A percentile compares a stretch with the other conserved stretches of the same genome.
phyloP scores from a whole-genome alignment of 2,888 invertebrate genomes.

The Glaucopsyche alexis region DNA sequence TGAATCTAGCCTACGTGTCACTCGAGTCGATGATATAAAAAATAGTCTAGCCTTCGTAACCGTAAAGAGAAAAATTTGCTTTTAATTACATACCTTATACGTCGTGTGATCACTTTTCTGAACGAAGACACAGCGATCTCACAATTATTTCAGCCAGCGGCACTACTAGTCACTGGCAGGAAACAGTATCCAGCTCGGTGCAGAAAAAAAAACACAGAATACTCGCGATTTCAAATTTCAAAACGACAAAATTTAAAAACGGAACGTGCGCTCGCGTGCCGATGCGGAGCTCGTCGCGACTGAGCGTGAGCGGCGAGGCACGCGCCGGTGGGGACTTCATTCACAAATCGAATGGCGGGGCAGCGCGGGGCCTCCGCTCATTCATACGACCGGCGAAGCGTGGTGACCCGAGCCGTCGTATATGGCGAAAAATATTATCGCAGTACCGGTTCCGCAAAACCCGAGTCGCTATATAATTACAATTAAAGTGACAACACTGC shows the following conservation, averaged over 20 bases:
- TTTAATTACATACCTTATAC: constrained; percentile 69
- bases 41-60: constrained; percentile 47
- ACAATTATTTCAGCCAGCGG: constrained; percentile 9
- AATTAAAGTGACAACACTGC: constrained; percentile 39
- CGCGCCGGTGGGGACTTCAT: constrained; percentile 76
- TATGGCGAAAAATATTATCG: constrained; percentile 42
- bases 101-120: constrained; percentile 49
- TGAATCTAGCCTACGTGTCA: constrained; percentile 67
- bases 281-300: constrained; percentile 69
- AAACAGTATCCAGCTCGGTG: constrained; percentile 35
- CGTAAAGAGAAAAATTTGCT: constrained; percentile 50
- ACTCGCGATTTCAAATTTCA: constrained; percentile 62
- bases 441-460: constrained; percentile 44
- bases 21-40: constrained; percentile 50
- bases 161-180: constrained; percentile 15
- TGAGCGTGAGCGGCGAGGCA: constrained; percentile 70
- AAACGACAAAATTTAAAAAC: constrained; percentile 59
- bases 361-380: constrained; percentile 56
- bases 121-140: constrained; percentile 15
- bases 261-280: constrained; percentile 66
- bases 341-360: constrained; percentile 74
- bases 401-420: constrained; percentile 35
- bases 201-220: constrained; percentile 51
- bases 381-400: constrained; percentile 62
- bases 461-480: constrained; percentile 39